Evolutionary conservation across 2,888 invertebrate genomes (phyloP), one percentile per base, ranked within the genome.

Genomic region (Slavum lentiscoides): DNA sequence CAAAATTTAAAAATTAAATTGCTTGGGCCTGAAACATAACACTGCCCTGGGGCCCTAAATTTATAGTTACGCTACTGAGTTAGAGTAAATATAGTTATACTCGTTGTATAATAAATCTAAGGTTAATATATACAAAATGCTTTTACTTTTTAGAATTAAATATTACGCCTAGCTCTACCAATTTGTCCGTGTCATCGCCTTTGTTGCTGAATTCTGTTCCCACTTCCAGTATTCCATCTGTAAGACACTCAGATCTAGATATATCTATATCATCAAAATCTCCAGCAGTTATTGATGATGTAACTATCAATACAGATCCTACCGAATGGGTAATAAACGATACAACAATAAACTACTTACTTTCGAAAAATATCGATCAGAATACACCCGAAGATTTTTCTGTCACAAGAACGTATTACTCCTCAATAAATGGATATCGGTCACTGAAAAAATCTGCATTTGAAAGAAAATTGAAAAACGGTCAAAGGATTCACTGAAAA

Each of bases 231-330:
- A 43, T 43, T 43, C 43, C 43, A 43, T 43, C 43, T 43, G 43
- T 43, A 43, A n/a, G n/a, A 43, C 43, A 43, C 43, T 43, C 49
- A 70, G 69, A 70, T 70, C 49, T 55, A 70, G 55, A 49, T 70
- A 30, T 49, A 70, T 55, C 5, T 30, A 70, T 55, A 70, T 49
- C 69, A 13, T 49, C 69, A 49, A 70, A 68, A 70, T 70, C 69
- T 70, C 37, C 11, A n/a, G 30, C 49, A 55, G 49, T 37, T 68
- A 13, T 70, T 70, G 30, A 70, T 70, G 55, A 70, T 70, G 15
- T 70, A 70, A 70, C 55, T 70, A 21, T 70, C 49, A 70, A 55
- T 70, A 70, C 19, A 74, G 61, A 74, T 74, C 74, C 74, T 53
- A 30, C 74, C 53, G 30, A 64, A 64, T 74, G 74, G 74, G 21